Evolutionary conservation across 2,888 invertebrate genomes (phyloP).

Genomic region (Dryobota labecula): DNA sequence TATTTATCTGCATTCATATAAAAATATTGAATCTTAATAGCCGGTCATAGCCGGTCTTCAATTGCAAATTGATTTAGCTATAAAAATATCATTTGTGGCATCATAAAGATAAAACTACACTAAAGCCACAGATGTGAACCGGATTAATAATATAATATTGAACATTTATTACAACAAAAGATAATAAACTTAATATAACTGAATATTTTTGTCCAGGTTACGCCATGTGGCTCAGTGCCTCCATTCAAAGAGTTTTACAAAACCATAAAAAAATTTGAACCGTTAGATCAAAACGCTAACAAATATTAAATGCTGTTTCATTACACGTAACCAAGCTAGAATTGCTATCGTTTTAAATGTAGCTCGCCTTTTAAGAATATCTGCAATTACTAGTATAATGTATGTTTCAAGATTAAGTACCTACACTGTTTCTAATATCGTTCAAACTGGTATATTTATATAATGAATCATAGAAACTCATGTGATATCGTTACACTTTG

Average conservation of each 20-base stretch:
- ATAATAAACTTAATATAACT: conserved; percentile 31
- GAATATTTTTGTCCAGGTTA: conserved; percentile 20
- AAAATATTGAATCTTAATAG: conserved; percentile 1
- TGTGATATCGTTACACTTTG: conserved; percentile 70
- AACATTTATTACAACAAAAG: conserved; percentile 36
- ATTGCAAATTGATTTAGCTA: conserved; percentile 39
- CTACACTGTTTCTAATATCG: conserved; percentile 47
- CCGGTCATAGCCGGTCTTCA: conserved; percentile 14
- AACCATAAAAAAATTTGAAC: conserved; percentile 17
- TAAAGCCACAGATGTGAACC: conserved; percentile 43
- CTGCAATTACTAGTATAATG: conserved; percentile 16
- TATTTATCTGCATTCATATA: neutral
- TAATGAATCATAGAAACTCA: conserved; percentile 70
- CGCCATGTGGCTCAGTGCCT: conserved; percentile 29
- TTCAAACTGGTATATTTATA: conserved; percentile 52
- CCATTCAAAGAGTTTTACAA: conserved; percentile 15
- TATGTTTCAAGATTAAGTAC: conserved; percentile 32
- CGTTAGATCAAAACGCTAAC: conserved; percentile 21
- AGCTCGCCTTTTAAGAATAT: conserved; percentile 19
- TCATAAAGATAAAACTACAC: conserved; percentile 50
- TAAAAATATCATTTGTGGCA: conserved; percentile 51
- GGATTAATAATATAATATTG: conserved; percentile 40
- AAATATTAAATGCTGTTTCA: conserved; percentile 20
- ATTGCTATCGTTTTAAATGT: conserved; percentile 31
- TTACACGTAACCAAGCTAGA: conserved; percentile 4